Base-by-base conservation (phyloP, 2,797 vertebrate genomes). In the Tragopan temminckii region DNA sequence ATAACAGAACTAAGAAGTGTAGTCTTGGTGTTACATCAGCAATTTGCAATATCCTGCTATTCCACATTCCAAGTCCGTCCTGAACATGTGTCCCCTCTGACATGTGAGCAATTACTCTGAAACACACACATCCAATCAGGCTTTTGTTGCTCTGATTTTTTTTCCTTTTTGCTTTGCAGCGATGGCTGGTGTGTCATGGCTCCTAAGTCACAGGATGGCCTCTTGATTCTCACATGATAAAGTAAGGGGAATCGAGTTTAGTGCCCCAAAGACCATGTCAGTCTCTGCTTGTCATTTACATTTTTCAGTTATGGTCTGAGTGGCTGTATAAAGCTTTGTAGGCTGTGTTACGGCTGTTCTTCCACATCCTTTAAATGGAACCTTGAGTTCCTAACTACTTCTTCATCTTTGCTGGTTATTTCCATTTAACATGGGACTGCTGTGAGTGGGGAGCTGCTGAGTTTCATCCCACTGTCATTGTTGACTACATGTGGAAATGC, bases 211-310 rank as follows among this genome's bases (percentile, higher is more conserved):
- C 50, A 93, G 75, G 88, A 88, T 38, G 52, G 5, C 87, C 90
- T 94, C 71, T 24, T 4, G 96, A 91, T 93, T 90, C 79, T 93
- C 95, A 95, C 57, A 87, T 93, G 93, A 89, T 77, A 46, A 82
- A 90, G 77, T 40, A 62, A 85, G 87, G 75, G 69, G 91, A 94
- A 94, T 90, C 29, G 69, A 80, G 88, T 76, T 90, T 57, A 58
- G 63, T 62, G 66, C 58, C 71, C 58, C 38, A 38, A 58, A 91
- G 78, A 35, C 38, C 50, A 48, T 94, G 69, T 64, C 88, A 19
- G 52, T 88, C 53, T 29, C n/a, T 50, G 55, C 13, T 33, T 66
- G 66, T 29, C 74, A 3, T 35, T 38, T 74, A 59, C 45, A 53
- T 63, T 93, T 93, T 59, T 23, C 74, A 76, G 59, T 89, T 83